Evolutionary conservation across 2,113 vertebrate species (phyloP).

Genomic region (Erinaceus europaeus): DNA sequence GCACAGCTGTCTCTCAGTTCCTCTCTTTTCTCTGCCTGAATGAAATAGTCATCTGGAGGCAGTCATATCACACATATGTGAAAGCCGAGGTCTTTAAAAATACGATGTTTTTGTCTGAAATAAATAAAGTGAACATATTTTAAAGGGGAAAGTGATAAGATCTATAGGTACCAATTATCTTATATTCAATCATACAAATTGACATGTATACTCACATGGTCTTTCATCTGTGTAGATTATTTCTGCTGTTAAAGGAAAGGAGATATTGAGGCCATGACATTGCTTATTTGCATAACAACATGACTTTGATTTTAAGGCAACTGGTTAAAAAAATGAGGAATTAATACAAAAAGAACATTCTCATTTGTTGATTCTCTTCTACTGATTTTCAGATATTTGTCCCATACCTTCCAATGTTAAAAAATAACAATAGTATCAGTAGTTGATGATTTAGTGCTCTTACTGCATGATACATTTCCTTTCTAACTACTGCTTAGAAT

Average conservation of each 20-base stretch:
- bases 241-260: not conserved
- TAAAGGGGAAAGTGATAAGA: not conserved
- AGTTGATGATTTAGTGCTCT: not conserved
- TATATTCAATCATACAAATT: not conserved
- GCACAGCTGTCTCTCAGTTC: no score
- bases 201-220: not conserved
- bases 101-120: no score
- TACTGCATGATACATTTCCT: not conserved
- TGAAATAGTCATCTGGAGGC: no score
- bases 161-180: not conserved
- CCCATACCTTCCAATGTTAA: not conserved
- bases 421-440: not conserved
- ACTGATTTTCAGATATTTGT: not conserved
- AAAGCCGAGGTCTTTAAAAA: no score
- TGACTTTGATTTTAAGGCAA: not conserved
- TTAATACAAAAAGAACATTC: conserved; percentile 1
- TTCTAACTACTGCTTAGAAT: not conserved
- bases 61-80: no score
- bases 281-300: not conserved
- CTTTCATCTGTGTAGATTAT: not conserved
- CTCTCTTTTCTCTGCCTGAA: no score
- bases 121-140: not conserved
- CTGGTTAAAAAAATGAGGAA: not conserved
- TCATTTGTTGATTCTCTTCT: not conserved
- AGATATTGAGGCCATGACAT: not conserved